Evolutionary conservation across 2,113 vertebrate genomes (phyloP).

Genomic region (Nothocercus nigrocapillus): DNA sequence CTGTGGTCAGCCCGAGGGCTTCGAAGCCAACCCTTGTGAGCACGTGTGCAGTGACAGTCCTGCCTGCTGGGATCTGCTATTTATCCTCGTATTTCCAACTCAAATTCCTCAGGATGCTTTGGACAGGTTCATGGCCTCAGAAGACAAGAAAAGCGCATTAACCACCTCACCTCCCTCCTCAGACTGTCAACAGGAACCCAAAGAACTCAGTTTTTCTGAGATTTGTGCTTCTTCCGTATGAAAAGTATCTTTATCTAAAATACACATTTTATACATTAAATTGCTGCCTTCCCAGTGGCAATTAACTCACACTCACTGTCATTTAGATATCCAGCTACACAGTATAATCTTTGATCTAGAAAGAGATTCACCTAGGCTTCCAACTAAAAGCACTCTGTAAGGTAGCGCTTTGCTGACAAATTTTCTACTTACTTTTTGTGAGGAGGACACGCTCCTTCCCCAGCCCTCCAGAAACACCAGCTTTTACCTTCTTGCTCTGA

Average conservation of each 20-base stretch:
- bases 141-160: neutral
- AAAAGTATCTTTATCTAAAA: neutral
- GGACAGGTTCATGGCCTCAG: neutral
- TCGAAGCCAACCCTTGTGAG: neutral
- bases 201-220: neutral
- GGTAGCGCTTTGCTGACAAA: neutral
- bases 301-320: neutral
- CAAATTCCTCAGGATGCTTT: neutral
- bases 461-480: neutral
- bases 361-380: neutral
- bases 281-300: neutral
- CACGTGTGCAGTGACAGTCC: neutral
- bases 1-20: neutral
- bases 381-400: neutral
- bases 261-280: neutral
- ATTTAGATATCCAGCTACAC: neutral
- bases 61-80: rapidly evolving
- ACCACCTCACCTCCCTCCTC: neutral
- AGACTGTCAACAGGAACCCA: neutral
- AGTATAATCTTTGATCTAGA: neutral
- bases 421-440: neutral
- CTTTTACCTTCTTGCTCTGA: neutral
- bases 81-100: neutral
- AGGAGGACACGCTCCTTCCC: neutral
- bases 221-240: neutral